These are phyloP conservation scores for Disparrhopalites patrizii DNA, from an alignment of 2,888 invertebrate species.

Conservation along the genomic window DNA sequence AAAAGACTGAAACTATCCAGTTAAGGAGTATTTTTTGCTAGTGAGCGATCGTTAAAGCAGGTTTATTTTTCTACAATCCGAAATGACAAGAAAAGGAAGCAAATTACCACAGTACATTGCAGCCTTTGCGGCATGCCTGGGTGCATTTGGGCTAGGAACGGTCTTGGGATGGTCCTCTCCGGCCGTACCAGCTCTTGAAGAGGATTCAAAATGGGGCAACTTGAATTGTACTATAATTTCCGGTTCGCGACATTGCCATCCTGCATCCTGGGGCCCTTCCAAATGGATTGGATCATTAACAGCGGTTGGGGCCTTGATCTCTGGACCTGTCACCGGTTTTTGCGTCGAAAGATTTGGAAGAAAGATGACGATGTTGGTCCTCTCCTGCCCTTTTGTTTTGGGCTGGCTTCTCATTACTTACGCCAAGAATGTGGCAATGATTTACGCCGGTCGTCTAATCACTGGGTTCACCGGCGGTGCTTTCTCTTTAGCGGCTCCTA, in stretches of 20 bases:
- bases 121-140: constrained; percentile 30
- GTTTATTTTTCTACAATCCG: neutral
- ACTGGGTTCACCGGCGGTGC: constrained; percentile 56
- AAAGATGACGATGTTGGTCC: constrained; percentile 41
- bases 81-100: too few species aligned
- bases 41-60: too few species aligned
- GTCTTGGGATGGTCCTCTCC: constrained; percentile 38
- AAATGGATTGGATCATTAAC: constrained; percentile 7
- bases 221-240: constrained; percentile 50
- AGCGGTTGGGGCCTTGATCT: constrained; percentile 37
- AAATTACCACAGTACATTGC: constrained; percentile 28
- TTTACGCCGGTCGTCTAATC: constrained; percentile 73
- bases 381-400: constrained; percentile 48
- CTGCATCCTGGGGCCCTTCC: neutral
- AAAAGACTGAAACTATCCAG: too few species aligned
- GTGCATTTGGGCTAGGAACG: constrained; percentile 43
- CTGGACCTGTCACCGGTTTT: constrained; percentile 40
- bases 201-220: constrained; percentile 11
- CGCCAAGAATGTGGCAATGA: constrained; percentile 65
- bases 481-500: constrained; percentile 73
- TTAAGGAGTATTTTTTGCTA: too few species aligned
- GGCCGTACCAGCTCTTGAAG: constrained; percentile 29
- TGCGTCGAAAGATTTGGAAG: constrained; percentile 39
- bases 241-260: too few species aligned
- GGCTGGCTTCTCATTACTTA: constrained; percentile 79